Evolutionary conservation across 1,140 invertebrate species (phyloP), one percentile per base, ranked within the genome.

Genomic region (Drosophila quadrilineata): DNA sequence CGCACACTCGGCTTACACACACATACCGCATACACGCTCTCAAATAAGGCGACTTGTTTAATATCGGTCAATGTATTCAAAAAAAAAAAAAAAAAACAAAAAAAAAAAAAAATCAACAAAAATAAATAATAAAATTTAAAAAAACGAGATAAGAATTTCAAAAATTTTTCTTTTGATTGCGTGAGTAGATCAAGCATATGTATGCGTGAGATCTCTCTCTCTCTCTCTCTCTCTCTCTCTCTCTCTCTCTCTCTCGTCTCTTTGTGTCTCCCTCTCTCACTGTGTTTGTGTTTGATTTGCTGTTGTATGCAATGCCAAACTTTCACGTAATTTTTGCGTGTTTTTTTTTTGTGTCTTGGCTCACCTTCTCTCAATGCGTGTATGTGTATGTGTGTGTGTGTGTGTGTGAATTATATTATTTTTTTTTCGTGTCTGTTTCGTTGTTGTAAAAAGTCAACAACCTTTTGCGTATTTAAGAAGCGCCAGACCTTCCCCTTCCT

Each of bases 51-150:
- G 60, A 72, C 72, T 74, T 86, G 75, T 80, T 86, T 84, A 87
- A 87, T 87, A 87, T 87, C 82, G 82, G 84, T 87, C 84, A 87
- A 87, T 84, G 76, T 82, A 77, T 87, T 87, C 75, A 63, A 53
- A 49, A 66, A 54, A 54, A 41, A 38, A 67, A 31, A 38, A 49
- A 31, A 26, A 26, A 29, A 28, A 43, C 38, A 49, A 16, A 48
- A 45, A 46, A 43, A 12, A 82, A 62, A 60, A 63, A 52, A 56
- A 65, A 3, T 57, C 40, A 38, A 52, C 35, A 46, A 45, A 38
- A 49, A 36, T 26, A 43, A 50, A n/a, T n/a, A n/a, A n/a, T n/a
- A n/a, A n/a, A n/a, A n/a, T n/a, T n/a, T n/a, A n/a, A n/a, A 50
- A 57, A 75, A 73, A 87, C 82, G 76, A 71, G 82, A 82, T 87